Percentiles rank a stretch among this genome's conserved stretches.
Conservation (phyloP, 1,140 invertebrate genomes). For the Carposina sasakii region DNA sequence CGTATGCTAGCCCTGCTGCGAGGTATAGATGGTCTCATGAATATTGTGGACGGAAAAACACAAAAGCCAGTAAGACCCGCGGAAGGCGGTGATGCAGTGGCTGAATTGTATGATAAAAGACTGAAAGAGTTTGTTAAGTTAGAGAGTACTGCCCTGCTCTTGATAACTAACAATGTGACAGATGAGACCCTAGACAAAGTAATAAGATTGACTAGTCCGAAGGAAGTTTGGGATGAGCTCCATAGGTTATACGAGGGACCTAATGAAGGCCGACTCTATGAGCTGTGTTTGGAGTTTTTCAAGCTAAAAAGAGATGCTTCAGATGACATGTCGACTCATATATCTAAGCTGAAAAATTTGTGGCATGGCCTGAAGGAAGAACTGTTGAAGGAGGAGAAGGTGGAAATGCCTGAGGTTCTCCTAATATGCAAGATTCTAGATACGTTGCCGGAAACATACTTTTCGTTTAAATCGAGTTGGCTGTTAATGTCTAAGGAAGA, state of each 20-base stretch:
- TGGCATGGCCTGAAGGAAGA: slow-evolving; percentile 12
- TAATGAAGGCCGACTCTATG: slow-evolving; percentile 20
- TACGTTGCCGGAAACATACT: slow-evolving; percentile 15
- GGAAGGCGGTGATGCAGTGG: no score
- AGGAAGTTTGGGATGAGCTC: slow-evolving; percentile 20
- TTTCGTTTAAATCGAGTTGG: slow-evolving; percentile 22
- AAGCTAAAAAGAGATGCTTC: slow-evolving; percentile 5
- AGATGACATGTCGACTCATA: slow-evolving; percentile 15
- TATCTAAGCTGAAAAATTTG: slow-evolving; percentile 19
- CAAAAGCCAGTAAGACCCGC: no score
- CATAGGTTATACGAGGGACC: slow-evolving; percentile 23
- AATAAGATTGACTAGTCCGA: background rate
- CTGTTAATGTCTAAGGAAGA: slow-evolving; percentile 13
- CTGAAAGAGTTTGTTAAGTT: background rate
- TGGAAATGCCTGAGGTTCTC: slow-evolving; percentile 16
- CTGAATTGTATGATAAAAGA: background rate
- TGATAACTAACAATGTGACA: background rate
- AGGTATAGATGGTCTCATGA: no score
- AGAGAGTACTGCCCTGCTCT: background rate
- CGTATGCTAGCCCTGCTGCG: no score
- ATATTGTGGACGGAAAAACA: no score
- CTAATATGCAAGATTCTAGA: slow-evolving; percentile 24
- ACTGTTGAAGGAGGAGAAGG: slow-evolving; percentile 2
- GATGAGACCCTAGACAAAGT: slow-evolving; percentile 7
- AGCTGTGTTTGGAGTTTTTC: slow-evolving; percentile 28